Evolutionary conservation across 2,888 invertebrate genomes (phyloP).

Genomic region (Adineta ricciae): DNA sequence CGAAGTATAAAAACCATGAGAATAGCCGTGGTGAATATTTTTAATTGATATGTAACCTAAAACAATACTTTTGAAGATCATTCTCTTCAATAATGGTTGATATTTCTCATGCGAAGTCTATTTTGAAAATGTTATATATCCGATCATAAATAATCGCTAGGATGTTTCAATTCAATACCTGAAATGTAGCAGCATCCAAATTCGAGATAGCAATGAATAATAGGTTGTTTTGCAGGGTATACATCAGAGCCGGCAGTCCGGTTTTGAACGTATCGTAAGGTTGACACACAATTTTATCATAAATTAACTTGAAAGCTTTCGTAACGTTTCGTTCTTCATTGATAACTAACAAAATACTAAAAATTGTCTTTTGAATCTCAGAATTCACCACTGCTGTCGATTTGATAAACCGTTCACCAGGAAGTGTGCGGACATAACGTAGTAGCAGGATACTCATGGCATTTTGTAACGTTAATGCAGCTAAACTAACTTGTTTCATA

Average conservation of each 20-base stretch:
- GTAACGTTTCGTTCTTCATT: neutral
- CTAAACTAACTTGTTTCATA: slow-evolving; percentile 39
- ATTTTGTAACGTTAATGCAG: slow-evolving; percentile 49
- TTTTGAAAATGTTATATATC: no score
- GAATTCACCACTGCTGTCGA: slow-evolving; percentile 42
- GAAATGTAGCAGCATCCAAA: slow-evolving; percentile 54
- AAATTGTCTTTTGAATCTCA: slow-evolving; percentile 38
- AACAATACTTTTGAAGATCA: slow-evolving; percentile 40
- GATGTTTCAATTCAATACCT: no score
- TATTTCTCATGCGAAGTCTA: no score
- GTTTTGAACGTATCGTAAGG: slow-evolving; percentile 36
- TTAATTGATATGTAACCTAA: slow-evolving; percentile 84
- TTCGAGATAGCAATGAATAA: slow-evolving; percentile 53
- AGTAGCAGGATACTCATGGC: slow-evolving; percentile 48
- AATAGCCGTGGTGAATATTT: slow-evolving; percentile 91
- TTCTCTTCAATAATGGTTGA: slow-evolving; percentile 36
- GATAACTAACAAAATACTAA: neutral
- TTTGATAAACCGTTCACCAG: slow-evolving; percentile 42
- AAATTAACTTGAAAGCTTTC: neutral
- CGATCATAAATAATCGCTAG: no score
- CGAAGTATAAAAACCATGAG: slow-evolving; percentile 81
- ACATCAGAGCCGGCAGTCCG: slow-evolving; percentile 42
- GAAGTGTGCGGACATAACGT: slow-evolving; percentile 48
- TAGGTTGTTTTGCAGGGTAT: slow-evolving; percentile 54
- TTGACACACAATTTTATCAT: slow-evolving; percentile 39